These are phyloP conservation scores for Acanthosepion pharaonis DNA, from an alignment of 2,888 invertebrate genomes.

Conservation along the genomic window DNA sequence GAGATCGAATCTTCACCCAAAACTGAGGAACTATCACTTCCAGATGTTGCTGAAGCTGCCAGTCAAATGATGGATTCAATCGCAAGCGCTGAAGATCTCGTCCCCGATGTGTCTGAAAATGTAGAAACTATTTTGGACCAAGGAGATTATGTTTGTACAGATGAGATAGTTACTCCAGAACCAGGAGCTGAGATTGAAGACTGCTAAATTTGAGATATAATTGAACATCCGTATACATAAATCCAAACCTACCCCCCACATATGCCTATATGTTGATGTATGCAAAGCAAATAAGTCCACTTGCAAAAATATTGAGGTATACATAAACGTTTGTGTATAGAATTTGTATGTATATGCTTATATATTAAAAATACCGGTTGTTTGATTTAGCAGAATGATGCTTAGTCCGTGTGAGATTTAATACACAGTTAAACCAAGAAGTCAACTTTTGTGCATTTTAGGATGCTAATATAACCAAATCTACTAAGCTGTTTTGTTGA, in stretches of 20 bases:
- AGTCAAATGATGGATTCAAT: not conserved
- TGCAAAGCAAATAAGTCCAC: not conserved
- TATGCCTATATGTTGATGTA: constrained; percentile 13
- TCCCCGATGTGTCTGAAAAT: not conserved
- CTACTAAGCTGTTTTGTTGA: not conserved
- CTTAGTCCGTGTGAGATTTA: not conserved
- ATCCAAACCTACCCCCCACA: not conserved
- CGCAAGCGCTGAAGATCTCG: not conserved
- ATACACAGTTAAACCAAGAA: not conserved
- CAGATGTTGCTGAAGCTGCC: not conserved
- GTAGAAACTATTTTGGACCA: not conserved
- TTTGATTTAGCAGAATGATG: not conserved
- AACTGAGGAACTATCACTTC: not conserved
- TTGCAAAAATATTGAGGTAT: not conserved
- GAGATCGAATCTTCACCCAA: not conserved
- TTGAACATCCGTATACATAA: not conserved
- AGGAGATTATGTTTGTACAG: not conserved
- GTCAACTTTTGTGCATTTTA: not conserved
- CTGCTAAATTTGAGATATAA: not conserved
- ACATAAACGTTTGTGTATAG: not conserved
- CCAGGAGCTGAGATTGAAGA: not conserved
- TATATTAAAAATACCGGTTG: not conserved
- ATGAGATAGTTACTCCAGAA: not conserved
- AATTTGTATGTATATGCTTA: not conserved
- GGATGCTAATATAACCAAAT: not conserved